Conservation (phyloP, 2,113 vertebrate genomes). For the Rhinolophus sinicus region DNA sequence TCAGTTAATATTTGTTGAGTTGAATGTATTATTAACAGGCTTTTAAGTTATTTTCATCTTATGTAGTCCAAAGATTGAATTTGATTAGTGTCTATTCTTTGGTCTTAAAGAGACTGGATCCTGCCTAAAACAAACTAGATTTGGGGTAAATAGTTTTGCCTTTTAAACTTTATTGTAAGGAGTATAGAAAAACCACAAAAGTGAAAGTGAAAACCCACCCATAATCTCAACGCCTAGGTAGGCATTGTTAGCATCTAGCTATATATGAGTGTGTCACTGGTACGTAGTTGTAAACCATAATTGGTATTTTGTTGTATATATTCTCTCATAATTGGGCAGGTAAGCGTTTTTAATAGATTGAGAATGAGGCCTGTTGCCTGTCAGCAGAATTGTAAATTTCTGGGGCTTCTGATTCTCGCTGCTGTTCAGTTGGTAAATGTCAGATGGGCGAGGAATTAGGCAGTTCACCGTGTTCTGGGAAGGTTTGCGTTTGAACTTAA, state of each 20-base stretch:
- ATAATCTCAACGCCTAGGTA: neutral
- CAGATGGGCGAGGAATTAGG: neutral
- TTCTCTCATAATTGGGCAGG: neutral
- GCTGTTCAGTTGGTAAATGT: neutral
- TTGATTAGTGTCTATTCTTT: neutral
- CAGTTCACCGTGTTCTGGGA: neutral
- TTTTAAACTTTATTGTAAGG: neutral
- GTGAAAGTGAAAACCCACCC: neutral
- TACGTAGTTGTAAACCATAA: neutral
- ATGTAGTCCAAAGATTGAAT: neutral
- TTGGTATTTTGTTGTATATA: neutral
- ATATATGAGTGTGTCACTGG: neutral
- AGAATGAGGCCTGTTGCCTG: neutral
- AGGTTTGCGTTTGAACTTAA: neutral
- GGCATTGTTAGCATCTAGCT: neutral
- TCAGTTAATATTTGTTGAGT: neutral
- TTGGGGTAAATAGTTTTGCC: neutral
- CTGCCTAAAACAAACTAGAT: neutral
- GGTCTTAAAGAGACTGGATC: neutral
- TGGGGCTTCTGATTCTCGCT: neutral
- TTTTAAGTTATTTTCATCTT: neutral
- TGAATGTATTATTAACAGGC: neutral
- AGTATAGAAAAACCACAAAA: neutral
- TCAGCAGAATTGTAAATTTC: slow-evolving; percentile 18
- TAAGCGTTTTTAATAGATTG: neutral